Conservation (phyloP, 2,888 invertebrate genomes). For the Apamea epomidion region DNA sequence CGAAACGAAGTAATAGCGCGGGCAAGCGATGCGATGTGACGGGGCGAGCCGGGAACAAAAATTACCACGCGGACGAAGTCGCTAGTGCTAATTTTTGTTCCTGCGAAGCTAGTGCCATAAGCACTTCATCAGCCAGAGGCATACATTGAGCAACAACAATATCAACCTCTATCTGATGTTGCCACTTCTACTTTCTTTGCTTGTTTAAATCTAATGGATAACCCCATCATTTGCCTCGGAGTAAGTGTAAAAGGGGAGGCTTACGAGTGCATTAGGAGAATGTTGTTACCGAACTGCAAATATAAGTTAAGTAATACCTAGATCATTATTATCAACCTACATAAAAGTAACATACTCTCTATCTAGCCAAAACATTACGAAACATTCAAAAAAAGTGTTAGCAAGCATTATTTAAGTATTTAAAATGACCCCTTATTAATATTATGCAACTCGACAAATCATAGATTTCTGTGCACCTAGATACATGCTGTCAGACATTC, state of each 20-base stretch:
- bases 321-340: not conserved
- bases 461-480: conserved; percentile 1
- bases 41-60: too few relatives aligned
- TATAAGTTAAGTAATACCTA: conserved; percentile 14
- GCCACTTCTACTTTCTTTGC: too few relatives aligned
- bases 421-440: conserved; percentile 19
- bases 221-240: not conserved
- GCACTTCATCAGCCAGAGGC: not conserved
- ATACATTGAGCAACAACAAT: not conserved
- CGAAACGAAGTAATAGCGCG: too few relatives aligned
- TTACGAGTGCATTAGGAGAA: conserved; percentile 1
- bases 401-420: conserved; percentile 25
- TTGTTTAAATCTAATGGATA: not conserved
- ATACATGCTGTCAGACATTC: not conserved
- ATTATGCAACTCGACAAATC: conserved; percentile 39
- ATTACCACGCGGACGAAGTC: too few relatives aligned
- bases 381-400: conserved; percentile 35
- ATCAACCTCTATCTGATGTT: not conserved
- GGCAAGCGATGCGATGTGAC: too few relatives aligned
- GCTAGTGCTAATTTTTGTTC: too few relatives aligned
- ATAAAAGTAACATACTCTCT: conserved; percentile 7
- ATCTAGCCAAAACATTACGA: conserved; percentile 13
- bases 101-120: too few relatives aligned
- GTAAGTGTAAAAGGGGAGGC: not conserved
- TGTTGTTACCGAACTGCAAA: not conserved